phyloP scores from a whole-genome alignment of 2,888 invertebrate species.

The Thera obeliscata region DNA sequence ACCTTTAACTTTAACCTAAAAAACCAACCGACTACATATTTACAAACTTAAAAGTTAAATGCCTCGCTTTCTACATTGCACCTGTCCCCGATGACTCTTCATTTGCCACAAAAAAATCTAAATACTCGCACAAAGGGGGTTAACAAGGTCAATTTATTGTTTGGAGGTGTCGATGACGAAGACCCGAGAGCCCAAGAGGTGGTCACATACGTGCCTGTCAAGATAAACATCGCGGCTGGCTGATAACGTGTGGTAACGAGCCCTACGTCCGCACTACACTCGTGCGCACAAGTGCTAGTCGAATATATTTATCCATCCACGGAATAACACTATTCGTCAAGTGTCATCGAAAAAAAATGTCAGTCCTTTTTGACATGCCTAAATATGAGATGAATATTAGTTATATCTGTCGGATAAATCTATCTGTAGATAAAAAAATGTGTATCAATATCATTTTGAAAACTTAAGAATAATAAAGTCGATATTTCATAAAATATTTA shows the following conservation, averaged over 20 bases:
- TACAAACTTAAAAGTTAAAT: constrained; percentile 7
- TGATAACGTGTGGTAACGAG: constrained; percentile 75
- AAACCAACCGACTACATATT: constrained; percentile 6
- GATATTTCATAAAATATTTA: no score
- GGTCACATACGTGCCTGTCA: constrained; percentile 73
- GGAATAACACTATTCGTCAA: no score
- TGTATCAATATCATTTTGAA: no score
- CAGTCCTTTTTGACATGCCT: no score
- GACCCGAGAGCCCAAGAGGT: constrained; percentile 55
- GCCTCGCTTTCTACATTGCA: constrained; percentile 26
- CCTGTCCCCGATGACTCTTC: constrained; percentile 37
- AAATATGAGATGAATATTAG: no score
- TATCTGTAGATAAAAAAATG: no score
- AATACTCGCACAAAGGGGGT: constrained; percentile 56
- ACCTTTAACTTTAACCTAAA: constrained; percentile 10
- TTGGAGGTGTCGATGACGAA: constrained; percentile 72
- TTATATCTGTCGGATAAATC: no score
- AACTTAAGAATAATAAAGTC: no score
- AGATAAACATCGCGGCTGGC: constrained; percentile 70
- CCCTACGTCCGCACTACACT: constrained; percentile 67
- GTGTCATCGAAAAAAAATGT: no score
- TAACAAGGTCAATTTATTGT: constrained; percentile 70
- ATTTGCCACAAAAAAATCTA: constrained; percentile 43
- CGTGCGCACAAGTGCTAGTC: constrained; percentile 47
- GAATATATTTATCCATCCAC: neutral